Evolutionary conservation across 2,797 vertebrate species (phyloP).

Genomic region (Sebastes steindachneri): DNA sequence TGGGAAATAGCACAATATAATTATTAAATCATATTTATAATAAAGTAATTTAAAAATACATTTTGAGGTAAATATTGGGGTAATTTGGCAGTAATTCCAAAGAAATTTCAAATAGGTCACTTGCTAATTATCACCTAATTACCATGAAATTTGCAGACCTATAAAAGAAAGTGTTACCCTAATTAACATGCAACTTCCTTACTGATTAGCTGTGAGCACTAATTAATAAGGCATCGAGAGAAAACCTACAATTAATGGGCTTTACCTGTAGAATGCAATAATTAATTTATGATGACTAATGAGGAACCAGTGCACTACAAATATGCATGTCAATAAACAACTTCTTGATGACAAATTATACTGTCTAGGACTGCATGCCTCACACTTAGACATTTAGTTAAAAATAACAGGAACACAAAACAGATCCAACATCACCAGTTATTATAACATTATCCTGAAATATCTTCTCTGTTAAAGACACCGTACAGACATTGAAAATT

Average conservation of each 20-base stretch:
- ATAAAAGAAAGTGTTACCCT: rapidly evolving
- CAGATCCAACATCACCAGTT: neutral
- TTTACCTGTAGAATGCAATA: neutral
- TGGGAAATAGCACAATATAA: rapidly evolving
- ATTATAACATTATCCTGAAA: neutral
- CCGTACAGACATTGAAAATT: neutral
- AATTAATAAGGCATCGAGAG: slow-evolving; percentile 3
- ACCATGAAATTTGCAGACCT: rapidly evolving
- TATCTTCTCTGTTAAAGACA: neutral
- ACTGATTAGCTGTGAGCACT: slow-evolving; percentile 1
- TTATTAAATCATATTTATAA: too few species aligned
- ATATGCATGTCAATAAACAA: neutral
- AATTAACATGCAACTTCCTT: neutral
- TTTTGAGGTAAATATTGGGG: too few species aligned
- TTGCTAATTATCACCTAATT: too few species aligned
- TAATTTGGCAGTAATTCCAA: too few species aligned
- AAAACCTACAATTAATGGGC: neutral
- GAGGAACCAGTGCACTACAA: neutral
- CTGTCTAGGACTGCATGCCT: neutral
- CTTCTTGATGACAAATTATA: neutral
- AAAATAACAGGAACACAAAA: neutral
- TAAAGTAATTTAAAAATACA: too few species aligned
- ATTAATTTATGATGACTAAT: neutral
- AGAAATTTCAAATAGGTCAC: too few species aligned
- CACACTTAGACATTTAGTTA: neutral